These are phyloP conservation scores for Eonycteris spelaea DNA, from an alignment of 2,113 vertebrate genomes.

Conservation along the genomic window DNA sequence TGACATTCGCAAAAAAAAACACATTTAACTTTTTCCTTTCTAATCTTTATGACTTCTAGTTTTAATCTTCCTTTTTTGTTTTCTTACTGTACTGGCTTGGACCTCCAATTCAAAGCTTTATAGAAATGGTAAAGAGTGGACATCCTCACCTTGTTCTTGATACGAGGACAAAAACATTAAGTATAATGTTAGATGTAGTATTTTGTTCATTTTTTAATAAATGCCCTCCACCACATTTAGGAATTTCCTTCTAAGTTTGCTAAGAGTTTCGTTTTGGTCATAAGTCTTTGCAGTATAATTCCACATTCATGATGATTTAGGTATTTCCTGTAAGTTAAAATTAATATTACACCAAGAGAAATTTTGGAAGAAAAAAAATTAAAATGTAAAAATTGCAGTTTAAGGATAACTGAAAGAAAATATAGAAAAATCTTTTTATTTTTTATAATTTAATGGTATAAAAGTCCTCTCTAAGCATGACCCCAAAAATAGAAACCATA, in stretches of 20 bases:
- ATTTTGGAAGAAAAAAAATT: background rate
- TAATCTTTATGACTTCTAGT: background rate
- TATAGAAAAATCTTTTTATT: background rate
- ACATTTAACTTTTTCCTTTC: background rate
- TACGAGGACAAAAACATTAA: background rate
- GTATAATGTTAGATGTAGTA: background rate
- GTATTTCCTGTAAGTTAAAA: background rate
- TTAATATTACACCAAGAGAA: background rate
- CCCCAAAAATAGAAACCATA: background rate
- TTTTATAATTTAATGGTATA: background rate
- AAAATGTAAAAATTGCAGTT: constrained; percentile 13
- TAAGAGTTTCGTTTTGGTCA: background rate
- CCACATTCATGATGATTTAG: background rate
- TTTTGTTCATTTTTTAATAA: background rate
- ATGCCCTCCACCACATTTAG: background rate
- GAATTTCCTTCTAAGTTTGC: background rate
- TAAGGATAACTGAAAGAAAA: constrained; percentile 4
- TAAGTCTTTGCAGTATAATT: background rate
- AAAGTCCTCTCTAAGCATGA: background rate
- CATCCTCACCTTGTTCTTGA: background rate
- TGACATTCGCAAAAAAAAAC: background rate
- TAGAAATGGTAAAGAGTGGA: background rate
- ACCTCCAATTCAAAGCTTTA: background rate
- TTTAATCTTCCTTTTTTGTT: background rate
- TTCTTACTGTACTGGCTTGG: background rate